Percentiles rank a stretch among this genome's conserved stretches.
Evolutionary conservation across 2,113 vertebrate genomes (phyloP).

Genomic region (Circaetus gallicus): DNA sequence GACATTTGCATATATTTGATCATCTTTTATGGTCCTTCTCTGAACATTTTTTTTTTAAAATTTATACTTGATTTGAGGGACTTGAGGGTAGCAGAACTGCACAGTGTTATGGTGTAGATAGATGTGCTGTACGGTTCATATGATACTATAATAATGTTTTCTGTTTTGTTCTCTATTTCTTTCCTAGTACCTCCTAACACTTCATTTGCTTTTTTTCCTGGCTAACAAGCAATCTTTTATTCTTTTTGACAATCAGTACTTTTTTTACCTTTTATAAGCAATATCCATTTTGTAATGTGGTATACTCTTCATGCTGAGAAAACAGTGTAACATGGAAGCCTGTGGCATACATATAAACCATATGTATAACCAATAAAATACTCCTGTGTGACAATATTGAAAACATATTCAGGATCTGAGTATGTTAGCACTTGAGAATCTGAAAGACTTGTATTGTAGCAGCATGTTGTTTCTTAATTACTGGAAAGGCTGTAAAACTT

Average conservation of each 20-base stretch:
- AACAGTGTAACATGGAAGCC: neutral
- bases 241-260: neutral
- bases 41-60: neutral
- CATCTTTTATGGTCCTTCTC: neutral
- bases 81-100: neutral
- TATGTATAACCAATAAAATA: neutral
- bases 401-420: neutral
- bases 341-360: rapidly evolving
- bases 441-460: neutral
- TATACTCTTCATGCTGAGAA: neutral
- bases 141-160: neutral
- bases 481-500: neutral
- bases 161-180: neutral
- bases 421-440: neutral
- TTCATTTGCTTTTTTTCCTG: neutral
- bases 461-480: neutral
- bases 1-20: neutral
- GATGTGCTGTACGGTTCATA: neutral
- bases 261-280: neutral
- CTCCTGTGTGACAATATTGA: neutral
- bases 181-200: neutral
- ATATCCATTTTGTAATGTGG: neutral
- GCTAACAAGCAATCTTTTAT: neutral
- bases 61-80: neutral
- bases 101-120: neutral